Conservation (phyloP, 2,113 vertebrate genomes). For the Tragelaphus buxtoni region DNA sequence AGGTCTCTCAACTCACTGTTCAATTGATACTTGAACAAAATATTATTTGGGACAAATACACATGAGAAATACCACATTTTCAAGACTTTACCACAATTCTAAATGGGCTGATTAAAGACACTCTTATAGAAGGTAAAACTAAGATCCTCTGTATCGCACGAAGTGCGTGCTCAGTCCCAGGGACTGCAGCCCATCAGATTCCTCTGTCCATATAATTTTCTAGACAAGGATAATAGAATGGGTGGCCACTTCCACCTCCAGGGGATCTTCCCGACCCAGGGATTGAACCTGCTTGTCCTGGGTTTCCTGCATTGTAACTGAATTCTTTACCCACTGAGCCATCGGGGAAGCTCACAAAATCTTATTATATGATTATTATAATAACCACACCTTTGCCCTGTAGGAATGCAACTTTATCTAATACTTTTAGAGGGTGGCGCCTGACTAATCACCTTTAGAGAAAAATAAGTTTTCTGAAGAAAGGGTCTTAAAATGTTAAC, state of each 20-base stretch:
- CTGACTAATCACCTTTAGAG: too few species aligned
- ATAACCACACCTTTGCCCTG: too few species aligned
- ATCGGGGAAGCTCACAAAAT: background rate
- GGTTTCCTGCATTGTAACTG: background rate
- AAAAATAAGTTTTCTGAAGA: too few species aligned
- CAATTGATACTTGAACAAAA: conserved; percentile 40
- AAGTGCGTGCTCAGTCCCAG: background rate
- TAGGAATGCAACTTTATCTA: too few species aligned
- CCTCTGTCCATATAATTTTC: background rate
- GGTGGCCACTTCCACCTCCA: background rate
- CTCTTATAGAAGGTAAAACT: background rate
- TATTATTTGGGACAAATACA: background rate
- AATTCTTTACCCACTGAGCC: background rate
- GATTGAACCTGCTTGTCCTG: background rate
- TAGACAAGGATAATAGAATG: background rate
- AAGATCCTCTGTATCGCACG: background rate
- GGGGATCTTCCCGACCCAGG: background rate
- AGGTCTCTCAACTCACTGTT: background rate
- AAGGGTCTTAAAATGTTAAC: too few species aligned
- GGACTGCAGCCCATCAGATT: background rate
- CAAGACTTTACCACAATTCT: background rate
- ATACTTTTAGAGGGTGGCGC: too few species aligned
- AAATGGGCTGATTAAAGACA: background rate
- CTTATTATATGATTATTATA: background rate
- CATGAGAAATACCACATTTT: background rate